Evolutionary conservation across 2,888 invertebrate genomes (phyloP), one percentile per base, ranked within the genome.

Genomic region (Acanthosepion lycidas): DNA sequence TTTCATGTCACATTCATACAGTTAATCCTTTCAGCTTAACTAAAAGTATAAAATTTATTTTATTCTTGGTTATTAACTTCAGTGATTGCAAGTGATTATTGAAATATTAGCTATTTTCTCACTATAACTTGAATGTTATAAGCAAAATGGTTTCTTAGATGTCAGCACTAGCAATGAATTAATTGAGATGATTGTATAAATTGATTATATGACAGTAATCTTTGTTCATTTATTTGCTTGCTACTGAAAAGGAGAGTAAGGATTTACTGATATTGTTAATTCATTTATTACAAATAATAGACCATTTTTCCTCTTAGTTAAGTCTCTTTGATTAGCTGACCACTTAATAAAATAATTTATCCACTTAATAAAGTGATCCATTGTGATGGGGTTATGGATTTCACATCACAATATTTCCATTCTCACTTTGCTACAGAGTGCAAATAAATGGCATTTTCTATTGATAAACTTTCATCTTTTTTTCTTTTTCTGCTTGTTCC

Each of bases 11-110:
- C n/a, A 78, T 78, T 78, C 18, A 33, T n/a, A 78, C 78, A 78
- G n/a, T 78, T 78, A 78, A 78, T 78, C 78, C n/a, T 78, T 78
- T 78, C 78, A 78, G 78, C n/a, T 78, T 78, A n/a, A 78, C 78
- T 78, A 33, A n/a, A 78, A 78, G n/a, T 1, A 33, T 78, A 33
- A n/a, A 78, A 9, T n/a, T 78, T n/a, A 15, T n/a, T 78, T 78
- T n/a, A n/a, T n/a, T 78, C 78, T 78, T 78, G n/a, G 78, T 78
- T n/a, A 12, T 33, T n/a, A n/a, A 78, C 12, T 78, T 78, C 64
- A 78, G 5, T 33, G 78, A 78, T 12, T 78, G 12, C 15, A 78
- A 78, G 33, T n/a, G 33, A 33, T 23, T n/a, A 5, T 78, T 78
- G 78, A 78, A 78, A 78, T 78, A 78, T 78, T 78, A 78, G 78